These are phyloP conservation scores for Brachionichthys hirsutus DNA, from an alignment of 2,113 vertebrate genomes.

Conservation along the genomic window DNA sequence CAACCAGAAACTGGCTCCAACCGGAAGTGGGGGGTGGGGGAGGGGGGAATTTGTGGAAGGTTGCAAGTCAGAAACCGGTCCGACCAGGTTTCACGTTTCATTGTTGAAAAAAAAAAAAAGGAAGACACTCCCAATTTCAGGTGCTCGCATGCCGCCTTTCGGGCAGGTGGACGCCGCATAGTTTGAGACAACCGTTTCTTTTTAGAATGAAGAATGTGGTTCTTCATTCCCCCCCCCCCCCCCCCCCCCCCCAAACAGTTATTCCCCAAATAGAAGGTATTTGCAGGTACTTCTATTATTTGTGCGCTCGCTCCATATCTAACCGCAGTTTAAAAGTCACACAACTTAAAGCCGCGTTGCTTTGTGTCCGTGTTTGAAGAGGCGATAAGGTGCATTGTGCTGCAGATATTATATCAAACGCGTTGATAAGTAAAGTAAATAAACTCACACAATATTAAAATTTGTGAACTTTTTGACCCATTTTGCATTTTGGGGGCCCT, in stretches of 20 bases:
- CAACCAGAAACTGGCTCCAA: conserved; percentile 67
- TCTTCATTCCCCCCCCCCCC: too few relatives aligned
- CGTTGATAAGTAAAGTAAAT: conserved; percentile 27
- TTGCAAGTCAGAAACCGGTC: conserved; percentile 68
- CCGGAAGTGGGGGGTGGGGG: conserved; percentile 35
- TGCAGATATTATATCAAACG: conserved; percentile 41
- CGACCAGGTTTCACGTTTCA: conserved; percentile 71
- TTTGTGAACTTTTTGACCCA: conserved; percentile 1
- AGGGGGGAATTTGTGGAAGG: conserved; percentile 1
- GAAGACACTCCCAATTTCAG: conserved; percentile 51
- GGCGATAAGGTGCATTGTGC: conserved; percentile 46
- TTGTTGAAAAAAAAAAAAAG: neutral
- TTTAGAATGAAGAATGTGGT: conserved; percentile 14
- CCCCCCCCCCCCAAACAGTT: too few relatives aligned
- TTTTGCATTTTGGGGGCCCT: too few relatives aligned
- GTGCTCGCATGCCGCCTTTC: conserved; percentile 13
- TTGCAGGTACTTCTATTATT: conserved; percentile 23
- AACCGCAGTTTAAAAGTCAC: conserved; percentile 25
- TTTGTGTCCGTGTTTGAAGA: conserved; percentile 46
- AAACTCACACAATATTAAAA: neutral
- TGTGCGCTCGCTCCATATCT: conserved; percentile 29
- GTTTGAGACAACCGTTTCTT: neutral
- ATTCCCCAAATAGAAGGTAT: neutral
- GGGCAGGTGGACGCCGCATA: conserved; percentile 43
- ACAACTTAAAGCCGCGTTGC: conserved; percentile 41